Percentiles rank a stretch among this genome's conserved stretches.
These are phyloP conservation scores for Pinna nobilis DNA, from an alignment of 1,140 invertebrate genomes.

Conservation along the genomic window DNA sequence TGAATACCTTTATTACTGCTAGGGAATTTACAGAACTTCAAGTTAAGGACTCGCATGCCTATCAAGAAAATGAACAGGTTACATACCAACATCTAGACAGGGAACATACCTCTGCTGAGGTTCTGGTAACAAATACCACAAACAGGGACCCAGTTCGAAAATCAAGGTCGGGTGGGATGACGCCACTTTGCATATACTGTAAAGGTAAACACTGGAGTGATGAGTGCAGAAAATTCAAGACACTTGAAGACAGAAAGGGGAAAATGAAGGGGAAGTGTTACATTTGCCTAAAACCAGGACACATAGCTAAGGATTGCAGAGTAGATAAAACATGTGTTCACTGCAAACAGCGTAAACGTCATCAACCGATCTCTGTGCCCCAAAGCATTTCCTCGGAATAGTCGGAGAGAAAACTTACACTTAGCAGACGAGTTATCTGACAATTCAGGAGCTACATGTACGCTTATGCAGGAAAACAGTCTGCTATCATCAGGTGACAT, in stretches of 20 bases:
- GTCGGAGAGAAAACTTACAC: slow-evolving; percentile 6
- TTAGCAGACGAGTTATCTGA: slow-evolving; percentile 5
- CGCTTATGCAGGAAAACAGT: not conserved
- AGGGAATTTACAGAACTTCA: too few relatives aligned
- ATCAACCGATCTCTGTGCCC: slow-evolving; percentile 10
- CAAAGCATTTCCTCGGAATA: not conserved
- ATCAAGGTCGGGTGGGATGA: too few relatives aligned
- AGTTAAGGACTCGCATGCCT: too few relatives aligned
- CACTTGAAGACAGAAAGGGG: slow-evolving; percentile 20
- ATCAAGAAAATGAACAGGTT: too few relatives aligned
- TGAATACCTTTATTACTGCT: too few relatives aligned
- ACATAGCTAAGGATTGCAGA: slow-evolving; percentile 5
- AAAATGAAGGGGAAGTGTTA: slow-evolving; percentile 28
- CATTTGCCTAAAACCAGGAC: slow-evolving; percentile 23
- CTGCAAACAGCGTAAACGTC: not conserved
- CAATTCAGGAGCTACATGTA: not conserved
- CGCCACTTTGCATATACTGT: slow-evolving; percentile 30
- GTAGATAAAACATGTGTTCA: slow-evolving; percentile 13
- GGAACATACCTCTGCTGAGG: too few relatives aligned
- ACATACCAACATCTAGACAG: too few relatives aligned
- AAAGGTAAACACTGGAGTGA: slow-evolving; percentile 28
- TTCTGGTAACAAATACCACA: too few relatives aligned
- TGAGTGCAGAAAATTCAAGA: slow-evolving; percentile 21
- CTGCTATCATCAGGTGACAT: slow-evolving; percentile 26
- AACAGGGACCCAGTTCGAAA: too few relatives aligned